These are phyloP conservation scores for Sussaba pulchella DNA, from an alignment of 2,888 invertebrate species.

Conservation along the genomic window DNA sequence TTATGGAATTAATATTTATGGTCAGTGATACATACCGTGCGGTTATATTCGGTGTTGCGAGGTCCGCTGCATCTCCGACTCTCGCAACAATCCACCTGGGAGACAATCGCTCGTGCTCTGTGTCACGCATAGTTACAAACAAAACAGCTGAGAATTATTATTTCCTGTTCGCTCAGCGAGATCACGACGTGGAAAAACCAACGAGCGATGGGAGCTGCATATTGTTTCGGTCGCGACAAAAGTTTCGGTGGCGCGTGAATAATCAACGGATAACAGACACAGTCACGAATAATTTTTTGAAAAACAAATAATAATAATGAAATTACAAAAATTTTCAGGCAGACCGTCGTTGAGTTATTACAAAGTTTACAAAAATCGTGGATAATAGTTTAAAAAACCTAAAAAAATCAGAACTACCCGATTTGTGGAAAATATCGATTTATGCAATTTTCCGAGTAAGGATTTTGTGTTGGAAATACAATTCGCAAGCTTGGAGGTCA, in stretches of 20 bases:
- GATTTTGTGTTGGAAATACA: too few relatives aligned
- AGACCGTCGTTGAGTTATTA: too few relatives aligned
- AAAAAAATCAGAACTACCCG: too few relatives aligned
- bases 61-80: constrained; percentile 1
- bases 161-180: not conserved
- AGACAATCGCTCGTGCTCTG: constrained; percentile 51
- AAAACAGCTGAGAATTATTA: not conserved
- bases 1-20: constrained; percentile 82
- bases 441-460: too few relatives aligned
- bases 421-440: too few relatives aligned
- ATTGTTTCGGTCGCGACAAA: not conserved
- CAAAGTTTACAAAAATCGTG: too few relatives aligned
- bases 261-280: too few relatives aligned
- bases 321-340: too few relatives aligned
- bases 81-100: constrained; percentile 61
- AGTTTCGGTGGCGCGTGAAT: not conserved
- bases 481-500: too few relatives aligned
- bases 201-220: not conserved
- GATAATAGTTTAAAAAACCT: too few relatives aligned
- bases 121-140: constrained; percentile 7
- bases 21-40: constrained; percentile 53
- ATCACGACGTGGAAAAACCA: not conserved
- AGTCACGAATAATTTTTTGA: too few relatives aligned
- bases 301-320: not conserved
- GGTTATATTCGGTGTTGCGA: not conserved